These are phyloP conservation scores for Hippocampus kuda DNA, from an alignment of 2,797 vertebrate species.

Conservation along the genomic window DNA sequence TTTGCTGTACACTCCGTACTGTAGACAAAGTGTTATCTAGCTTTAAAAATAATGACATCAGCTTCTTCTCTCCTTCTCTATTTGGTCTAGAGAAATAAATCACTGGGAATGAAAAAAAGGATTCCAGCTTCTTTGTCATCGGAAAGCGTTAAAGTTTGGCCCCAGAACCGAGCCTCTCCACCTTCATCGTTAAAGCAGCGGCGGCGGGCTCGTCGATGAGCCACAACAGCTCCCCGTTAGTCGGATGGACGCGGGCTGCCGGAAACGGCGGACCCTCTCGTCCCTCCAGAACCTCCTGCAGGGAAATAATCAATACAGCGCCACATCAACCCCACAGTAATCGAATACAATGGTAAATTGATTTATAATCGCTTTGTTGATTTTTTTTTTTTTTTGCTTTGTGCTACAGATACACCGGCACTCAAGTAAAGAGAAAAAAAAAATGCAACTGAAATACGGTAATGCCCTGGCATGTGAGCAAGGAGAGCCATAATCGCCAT, in stretches of 20 bases:
- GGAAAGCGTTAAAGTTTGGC: constrained; percentile 50
- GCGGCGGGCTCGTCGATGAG: constrained; percentile 82
- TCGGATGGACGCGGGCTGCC: constrained; percentile 73
- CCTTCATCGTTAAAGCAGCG: constrained; percentile 66
- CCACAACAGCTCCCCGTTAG: constrained; percentile 77
- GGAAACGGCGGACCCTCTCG: constrained; percentile 68
- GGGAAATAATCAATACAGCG: constrained; percentile 10
- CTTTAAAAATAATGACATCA: too few relatives aligned
- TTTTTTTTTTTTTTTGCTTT: background rate
- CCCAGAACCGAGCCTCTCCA: constrained; percentile 69
- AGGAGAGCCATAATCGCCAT: too few relatives aligned
- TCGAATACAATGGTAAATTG: too few relatives aligned
- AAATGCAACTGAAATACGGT: too few relatives aligned
- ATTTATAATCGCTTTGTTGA: background rate
- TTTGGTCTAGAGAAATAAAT: background rate
- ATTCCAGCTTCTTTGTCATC: constrained; percentile 20
- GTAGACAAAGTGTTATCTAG: too few relatives aligned
- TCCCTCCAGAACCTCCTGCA: constrained; percentile 76
- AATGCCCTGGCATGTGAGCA: too few relatives aligned
- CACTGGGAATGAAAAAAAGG: constrained; percentile 11
- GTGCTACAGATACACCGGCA: too few relatives aligned
- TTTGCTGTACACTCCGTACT: too few relatives aligned
- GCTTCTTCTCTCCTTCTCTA: background rate
- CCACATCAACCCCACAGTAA: constrained; percentile 8
- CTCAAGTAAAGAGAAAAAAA: too few relatives aligned